Conservation (phyloP, 2,797 vertebrate species). For the Lithobates sylvaticus region DNA sequence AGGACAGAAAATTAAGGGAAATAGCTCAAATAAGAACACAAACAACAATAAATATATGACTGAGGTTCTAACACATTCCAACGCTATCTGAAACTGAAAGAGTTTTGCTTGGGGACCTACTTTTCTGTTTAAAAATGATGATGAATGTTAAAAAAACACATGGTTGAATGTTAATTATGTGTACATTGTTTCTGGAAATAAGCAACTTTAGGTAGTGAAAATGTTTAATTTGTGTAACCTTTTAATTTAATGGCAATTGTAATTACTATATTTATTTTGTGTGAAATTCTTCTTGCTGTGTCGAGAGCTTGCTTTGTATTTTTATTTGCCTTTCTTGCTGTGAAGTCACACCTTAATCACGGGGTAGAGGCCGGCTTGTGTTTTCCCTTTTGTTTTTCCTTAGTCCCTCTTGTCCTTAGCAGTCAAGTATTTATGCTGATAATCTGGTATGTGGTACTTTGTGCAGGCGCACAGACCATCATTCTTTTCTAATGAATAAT, state of each 20-base stretch:
- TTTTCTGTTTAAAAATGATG: not conserved
- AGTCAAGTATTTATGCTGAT: conserved; percentile 19
- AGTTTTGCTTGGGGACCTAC: too few relatives aligned
- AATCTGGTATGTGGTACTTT: conserved; percentile 23
- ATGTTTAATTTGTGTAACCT: not conserved
- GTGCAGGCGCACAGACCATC: conserved; percentile 35
- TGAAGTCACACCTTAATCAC: conserved; percentile 28
- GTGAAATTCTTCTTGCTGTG: conserved; percentile 13
- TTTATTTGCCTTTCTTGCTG: conserved; percentile 14
- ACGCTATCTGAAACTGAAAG: not conserved
- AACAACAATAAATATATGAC: not conserved
- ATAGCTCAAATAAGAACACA: too few relatives aligned
- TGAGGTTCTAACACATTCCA: not conserved
- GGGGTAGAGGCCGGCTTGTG: conserved; percentile 11
- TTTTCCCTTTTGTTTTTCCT: conserved; percentile 27
- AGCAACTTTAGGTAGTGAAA: not conserved
- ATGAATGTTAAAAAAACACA: not conserved
- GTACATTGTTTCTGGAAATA: not conserved
- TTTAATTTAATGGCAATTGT: not conserved
- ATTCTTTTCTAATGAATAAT: conserved; percentile 54
- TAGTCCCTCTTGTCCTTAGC: not conserved
- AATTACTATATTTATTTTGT: conserved; percentile 41
- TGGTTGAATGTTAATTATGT: not conserved
- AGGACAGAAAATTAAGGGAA: not conserved
- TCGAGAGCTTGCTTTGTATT: not conserved